Evolutionary conservation across 2,113 vertebrate species (phyloP), one percentile per base, ranked within the genome.

Genomic region (Aphyosemion australe): DNA sequence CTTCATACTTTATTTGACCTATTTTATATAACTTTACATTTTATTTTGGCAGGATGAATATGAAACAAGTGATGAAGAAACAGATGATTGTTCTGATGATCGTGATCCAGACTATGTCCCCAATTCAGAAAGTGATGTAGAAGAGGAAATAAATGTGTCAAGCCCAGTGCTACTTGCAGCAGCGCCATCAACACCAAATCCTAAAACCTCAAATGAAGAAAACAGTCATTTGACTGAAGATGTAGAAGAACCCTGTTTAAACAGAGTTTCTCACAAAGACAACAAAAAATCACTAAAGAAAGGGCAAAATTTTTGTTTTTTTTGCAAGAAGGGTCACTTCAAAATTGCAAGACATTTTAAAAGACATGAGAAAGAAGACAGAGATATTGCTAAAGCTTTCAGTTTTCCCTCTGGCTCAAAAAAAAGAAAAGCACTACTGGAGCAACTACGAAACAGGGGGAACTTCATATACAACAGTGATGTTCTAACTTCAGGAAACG

Each of bases 261-360:
- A n/a, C n/a, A n/a, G n/a, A n/a, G n/a, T n/a, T n/a, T n/a, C n/a
- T n/a, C n/a, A n/a, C n/a, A n/a, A n/a, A n/a, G n/a, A n/a, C n/a
- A n/a, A n/a, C n/a, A n/a, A n/a, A n/a, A n/a, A n/a, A n/a, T n/a
- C n/a, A n/a, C n/a, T n/a, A n/a, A n/a, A n/a, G n/a, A n/a, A n/a
- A n/a, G n/a, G n/a, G n/a, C n/a, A n/a, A n/a, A n/a, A n/a, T n/a
- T n/a, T n/a, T n/a, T n/a, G n/a, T n/a, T n/a, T n/a, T n/a, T n/a
- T n/a, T n/a, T n/a, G n/a, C n/a, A n/a, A n/a, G n/a, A n/a, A n/a
- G n/a, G n/a, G n/a, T n/a, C n/a, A n/a, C n/a, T n/a, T n/a, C n/a
- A n/a, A n/a, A n/a, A n/a, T n/a, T n/a, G n/a, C n/a, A n/a, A n/a
- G 16, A 48, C 46, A 48, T 48, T 48, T 48, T 18, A 48, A 48